phyloP scores from a whole-genome alignment of 2,888 invertebrate species.

The Pilophorus perplexus region DNA sequence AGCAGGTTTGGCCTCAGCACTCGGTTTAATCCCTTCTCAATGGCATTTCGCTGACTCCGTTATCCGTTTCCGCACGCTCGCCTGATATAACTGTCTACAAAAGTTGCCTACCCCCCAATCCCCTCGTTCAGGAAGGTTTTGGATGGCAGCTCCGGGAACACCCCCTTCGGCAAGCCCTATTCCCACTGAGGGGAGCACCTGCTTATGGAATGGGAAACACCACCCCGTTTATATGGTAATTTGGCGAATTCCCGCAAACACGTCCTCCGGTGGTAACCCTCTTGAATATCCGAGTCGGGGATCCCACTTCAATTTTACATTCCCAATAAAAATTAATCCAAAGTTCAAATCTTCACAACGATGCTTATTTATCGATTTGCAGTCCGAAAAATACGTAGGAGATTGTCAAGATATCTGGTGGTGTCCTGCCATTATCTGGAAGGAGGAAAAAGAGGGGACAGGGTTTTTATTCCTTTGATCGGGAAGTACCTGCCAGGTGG shows the following conservation, averaged over 20 bases:
- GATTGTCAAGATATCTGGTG: no score
- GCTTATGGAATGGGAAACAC: slow-evolving; percentile 22
- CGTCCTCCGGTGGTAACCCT: slow-evolving; percentile 5
- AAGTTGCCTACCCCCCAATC: background rate
- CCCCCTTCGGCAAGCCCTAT: background rate
- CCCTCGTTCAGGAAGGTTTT: no score
- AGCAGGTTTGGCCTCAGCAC: no score
- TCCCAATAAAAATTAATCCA: slow-evolving; percentile 4
- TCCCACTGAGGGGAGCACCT: background rate
- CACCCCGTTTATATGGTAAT: slow-evolving; percentile 17
- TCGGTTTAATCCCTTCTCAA: no score
- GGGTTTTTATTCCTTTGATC: no score
- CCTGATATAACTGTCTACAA: slow-evolving; percentile 5
- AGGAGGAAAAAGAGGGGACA: no score
- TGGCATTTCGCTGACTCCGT: slow-evolving; percentile 15
- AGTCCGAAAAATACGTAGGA: no score
- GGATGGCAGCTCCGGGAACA: no score
- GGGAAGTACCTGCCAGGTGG: no score
- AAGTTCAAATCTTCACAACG: no score
- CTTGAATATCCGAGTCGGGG: background rate
- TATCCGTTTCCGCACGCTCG: background rate
- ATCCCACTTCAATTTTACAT: slow-evolving; percentile 12
- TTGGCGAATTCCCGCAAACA: background rate
- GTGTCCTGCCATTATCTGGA: no score
- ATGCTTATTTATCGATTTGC: no score